phyloP scores from a whole-genome alignment of 1,140 invertebrate species.

The Pinna nobilis region DNA sequence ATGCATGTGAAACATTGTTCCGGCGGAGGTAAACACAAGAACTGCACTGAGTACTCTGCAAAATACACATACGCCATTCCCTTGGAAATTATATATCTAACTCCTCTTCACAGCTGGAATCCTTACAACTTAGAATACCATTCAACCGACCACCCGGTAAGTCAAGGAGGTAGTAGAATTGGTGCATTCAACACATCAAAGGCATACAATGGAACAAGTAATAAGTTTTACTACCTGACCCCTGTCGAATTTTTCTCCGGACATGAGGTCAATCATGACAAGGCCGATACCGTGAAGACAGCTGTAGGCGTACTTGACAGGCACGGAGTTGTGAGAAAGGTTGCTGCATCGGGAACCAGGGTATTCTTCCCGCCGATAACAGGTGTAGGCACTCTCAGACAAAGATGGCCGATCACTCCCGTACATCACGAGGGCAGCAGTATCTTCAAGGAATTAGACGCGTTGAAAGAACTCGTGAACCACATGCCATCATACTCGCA shows the following conservation, averaged over 20 bases:
- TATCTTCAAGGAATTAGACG: conserved; percentile 55
- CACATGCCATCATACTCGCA: conserved; percentile 21
- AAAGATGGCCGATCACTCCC: conserved; percentile 55
- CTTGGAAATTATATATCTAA: conserved; percentile 56
- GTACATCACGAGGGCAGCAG: conserved; percentile 47
- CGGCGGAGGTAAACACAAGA: too few species aligned
- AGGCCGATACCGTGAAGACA: conserved; percentile 48
- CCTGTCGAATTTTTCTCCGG: conserved; percentile 49
- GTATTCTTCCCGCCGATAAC: conserved; percentile 45
- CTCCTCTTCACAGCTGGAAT: conserved; percentile 53
- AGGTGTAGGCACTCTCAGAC: conserved; percentile 47
- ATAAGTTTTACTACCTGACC: conserved; percentile 47
- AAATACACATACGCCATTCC: conserved; percentile 55
- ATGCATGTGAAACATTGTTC: conserved; percentile 36
- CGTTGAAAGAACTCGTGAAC: conserved; percentile 52
- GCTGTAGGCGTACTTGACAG: conserved; percentile 48
- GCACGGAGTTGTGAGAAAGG: conserved; percentile 30
- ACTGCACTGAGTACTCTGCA: conserved; percentile 25
- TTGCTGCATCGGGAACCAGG: conserved; percentile 41
- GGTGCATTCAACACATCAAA: conserved; percentile 15
- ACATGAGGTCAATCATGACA: conserved; percentile 37
- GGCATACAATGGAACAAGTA: conserved; percentile 53
- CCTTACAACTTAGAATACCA: conserved; percentile 41
- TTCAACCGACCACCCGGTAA: background rate
- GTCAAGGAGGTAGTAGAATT: conserved; percentile 9